Base-by-base conservation (phyloP, 2,113 vertebrate species). In the Gymnarchus niloticus region DNA sequence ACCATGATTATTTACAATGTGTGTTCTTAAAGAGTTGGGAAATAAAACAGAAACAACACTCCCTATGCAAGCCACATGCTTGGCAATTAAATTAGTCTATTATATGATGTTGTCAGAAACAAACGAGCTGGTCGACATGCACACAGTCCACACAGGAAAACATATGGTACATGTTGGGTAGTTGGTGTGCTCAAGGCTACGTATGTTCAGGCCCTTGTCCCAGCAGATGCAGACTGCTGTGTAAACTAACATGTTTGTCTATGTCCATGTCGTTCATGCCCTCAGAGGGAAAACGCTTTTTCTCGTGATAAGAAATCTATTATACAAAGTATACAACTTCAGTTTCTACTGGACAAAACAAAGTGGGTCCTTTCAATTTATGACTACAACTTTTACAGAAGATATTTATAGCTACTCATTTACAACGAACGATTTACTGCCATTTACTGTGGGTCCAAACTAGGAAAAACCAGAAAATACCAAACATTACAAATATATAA, bases 1-100 rank as follows among this genome's bases (percentile, higher is more conserved):
- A 94, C 91, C 87, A 94, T 91, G 92, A 91, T 92, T 88, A 91
- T 92, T 93, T 94, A 93, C 51, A 83, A 93, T 88, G 90, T 91
- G 90, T 90, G 90, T 91, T 92, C 92, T 92, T 23, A 21, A 46
- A 78, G 51, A 69, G 5, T 37, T 41, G 33, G 61, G 14, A 85
- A 7, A 69, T 49, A 61, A n/a, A 49, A 76, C 7, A 49, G 23
- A 9, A 52, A 17, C 8, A 49, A 23, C n/a, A 76, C 48, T 33
- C 12, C 49, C 80, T 7, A 28, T 17, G 54, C 3, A 23, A 48
- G 80, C 49, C 17, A 88, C 93, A 93, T 93, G 92, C 92, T 88
- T 73, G 61, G 87, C 85, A 89, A 85, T 85, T 52, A 76, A 7
- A 86, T 81, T 82, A 88, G 41, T 89, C 86, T 88, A 89, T 87